Evolutionary conservation across 92 coral and sea anemone genomes (phyloP), one percentile per base, ranked within the genome.

Genomic region (Desmophyllum pertusum): DNA sequence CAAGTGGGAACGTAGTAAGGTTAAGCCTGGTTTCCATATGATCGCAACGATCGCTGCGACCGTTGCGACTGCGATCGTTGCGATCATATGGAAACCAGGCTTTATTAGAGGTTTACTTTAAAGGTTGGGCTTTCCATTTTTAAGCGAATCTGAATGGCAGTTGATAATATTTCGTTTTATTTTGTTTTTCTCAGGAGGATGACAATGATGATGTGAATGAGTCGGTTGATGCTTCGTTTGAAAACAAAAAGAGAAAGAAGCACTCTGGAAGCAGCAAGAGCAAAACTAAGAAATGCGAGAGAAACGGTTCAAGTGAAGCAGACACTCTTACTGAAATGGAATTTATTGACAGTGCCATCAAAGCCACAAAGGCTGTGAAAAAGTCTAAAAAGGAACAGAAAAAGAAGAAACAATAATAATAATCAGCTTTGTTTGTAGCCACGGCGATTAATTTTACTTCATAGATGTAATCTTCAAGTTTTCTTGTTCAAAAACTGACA

Each of bases 321-420:
- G 51, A 82, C 53, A 36, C 72, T 14, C 39, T 27, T 14, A 15
- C 70, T 19, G 86, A 82, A 31, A 41, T 82, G 37, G 79, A 71
- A 41, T 71, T 82, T 37, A 53, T 82, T 38, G 29, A 38, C 25
- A 27, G 41, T 41, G 86, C 72, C 18, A 61, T 82, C 31, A 73
- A 82, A 43, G 80, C 70, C 40, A 51, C 86, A 27, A 82, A 72
- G 61, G 66, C 80, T 40, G 71, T 30, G n/a, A 82, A 82, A 62
- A 82, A 72, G 72, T 42, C 59, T 46, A 40, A 71, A 72, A 82
- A 55, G 2, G 53, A 38, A 7, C 39, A 52, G 51, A 80, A 37
- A 35, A 80, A 80, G 84, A 46, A 66, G 62, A 80, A 67, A 46
- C 17, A 35, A 45, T 31, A 46, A 5, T 64, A 65, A 37, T 21